Conservation (phyloP, 2,797 vertebrate species). For the Streptopelia turtur region DNA sequence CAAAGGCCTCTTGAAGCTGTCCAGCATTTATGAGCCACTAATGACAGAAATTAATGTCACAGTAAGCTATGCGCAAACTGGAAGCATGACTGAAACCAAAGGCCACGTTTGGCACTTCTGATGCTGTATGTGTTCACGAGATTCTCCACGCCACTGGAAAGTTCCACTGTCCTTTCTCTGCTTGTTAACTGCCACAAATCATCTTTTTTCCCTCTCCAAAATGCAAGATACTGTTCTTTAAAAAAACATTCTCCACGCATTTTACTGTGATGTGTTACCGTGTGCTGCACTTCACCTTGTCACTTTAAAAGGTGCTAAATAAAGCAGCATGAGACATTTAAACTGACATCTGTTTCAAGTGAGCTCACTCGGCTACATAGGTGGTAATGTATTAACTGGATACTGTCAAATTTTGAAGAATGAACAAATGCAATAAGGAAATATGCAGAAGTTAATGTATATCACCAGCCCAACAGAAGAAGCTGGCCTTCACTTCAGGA, state of each 20-base stretch:
- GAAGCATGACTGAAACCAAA: background rate
- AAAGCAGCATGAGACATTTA: constrained; percentile 6
- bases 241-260: background rate
- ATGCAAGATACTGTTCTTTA: background rate
- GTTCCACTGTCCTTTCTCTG: background rate
- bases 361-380: background rate
- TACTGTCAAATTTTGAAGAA: background rate
- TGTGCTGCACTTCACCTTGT: background rate
- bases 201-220: background rate
- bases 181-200: background rate
- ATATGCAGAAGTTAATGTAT: background rate
- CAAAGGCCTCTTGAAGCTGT: background rate
- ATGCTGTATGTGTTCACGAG: background rate
- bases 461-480: background rate
- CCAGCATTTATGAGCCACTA: background rate
- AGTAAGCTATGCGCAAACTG: background rate
- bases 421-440: background rate
- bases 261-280: background rate
- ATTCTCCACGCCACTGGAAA: background rate
- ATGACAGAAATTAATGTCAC: background rate
- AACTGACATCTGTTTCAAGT: constrained; percentile 27
- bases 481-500: background rate
- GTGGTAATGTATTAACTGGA: background rate
- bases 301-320: constrained; percentile 40
- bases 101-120: background rate